Percentiles rank a stretch among this genome's conserved stretches.
Conservation (phyloP, 2,113 vertebrate species). For the Halichoerus grypus region DNA sequence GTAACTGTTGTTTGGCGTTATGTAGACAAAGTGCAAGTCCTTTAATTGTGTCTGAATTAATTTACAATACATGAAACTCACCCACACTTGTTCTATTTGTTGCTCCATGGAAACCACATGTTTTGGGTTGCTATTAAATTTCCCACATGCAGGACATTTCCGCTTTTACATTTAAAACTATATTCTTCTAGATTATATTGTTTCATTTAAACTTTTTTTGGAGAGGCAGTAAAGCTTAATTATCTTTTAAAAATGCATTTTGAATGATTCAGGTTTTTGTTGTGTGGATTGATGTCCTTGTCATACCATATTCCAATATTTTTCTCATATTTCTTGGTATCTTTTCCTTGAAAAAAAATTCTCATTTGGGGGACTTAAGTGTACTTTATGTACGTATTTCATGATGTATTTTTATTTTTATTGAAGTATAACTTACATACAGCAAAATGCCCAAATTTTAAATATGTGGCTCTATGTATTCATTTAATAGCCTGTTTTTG, state of each 20-base stretch:
- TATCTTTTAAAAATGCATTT: constrained; percentile 33
- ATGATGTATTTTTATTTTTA: background rate
- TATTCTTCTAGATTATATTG: constrained; percentile 50
- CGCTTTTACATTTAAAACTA: constrained; percentile 67
- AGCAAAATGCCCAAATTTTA: background rate
- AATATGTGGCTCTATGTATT: background rate
- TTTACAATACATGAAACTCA: constrained; percentile 70
- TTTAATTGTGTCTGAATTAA: constrained; percentile 77
- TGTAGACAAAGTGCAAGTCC: constrained; percentile 42
- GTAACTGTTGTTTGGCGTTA: constrained; percentile 29
- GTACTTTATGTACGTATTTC: background rate
- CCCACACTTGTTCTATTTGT: constrained; percentile 81
- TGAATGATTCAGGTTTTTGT: background rate
- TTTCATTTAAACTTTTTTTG: constrained; percentile 1
- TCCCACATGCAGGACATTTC: constrained; percentile 72
- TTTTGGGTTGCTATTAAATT: constrained; percentile 67
- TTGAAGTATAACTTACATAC: background rate
- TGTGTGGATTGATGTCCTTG: background rate
- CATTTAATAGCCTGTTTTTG: background rate
- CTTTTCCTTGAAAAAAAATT: background rate
- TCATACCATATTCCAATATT: background rate
- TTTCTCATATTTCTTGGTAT: background rate
- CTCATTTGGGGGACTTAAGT: background rate
- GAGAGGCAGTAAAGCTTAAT: constrained; percentile 40
- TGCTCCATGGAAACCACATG: constrained; percentile 81